Conservation (phyloP, 1,140 invertebrate genomes). For the Drepana arcuata region DNA sequence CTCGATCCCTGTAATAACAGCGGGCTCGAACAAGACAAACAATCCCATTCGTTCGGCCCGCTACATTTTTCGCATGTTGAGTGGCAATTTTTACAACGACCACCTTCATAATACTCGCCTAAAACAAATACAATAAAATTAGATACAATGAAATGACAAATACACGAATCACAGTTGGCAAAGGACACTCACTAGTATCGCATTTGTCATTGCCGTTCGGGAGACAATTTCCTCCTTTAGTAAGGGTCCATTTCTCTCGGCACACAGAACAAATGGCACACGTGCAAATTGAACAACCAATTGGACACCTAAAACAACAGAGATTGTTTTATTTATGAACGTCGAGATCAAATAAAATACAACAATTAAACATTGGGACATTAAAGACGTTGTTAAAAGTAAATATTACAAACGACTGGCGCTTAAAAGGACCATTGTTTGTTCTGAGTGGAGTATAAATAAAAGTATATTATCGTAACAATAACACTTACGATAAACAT, state of each 20-base stretch:
- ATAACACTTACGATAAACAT: constrained; percentile 72
- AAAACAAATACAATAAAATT: constrained; percentile 33
- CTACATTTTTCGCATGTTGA: constrained; percentile 82
- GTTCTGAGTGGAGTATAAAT: constrained; percentile 7
- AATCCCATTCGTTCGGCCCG: constrained; percentile 79
- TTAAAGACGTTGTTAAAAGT: constrained; percentile 4
- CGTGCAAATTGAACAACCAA: constrained; percentile 80
- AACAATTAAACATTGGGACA: constrained; percentile 8
- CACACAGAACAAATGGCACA: constrained; percentile 78
- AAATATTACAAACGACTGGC: constrained; percentile 5
- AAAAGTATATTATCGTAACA: constrained; percentile 15
- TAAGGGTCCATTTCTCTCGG: constrained; percentile 79
- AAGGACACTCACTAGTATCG: constrained; percentile 62
- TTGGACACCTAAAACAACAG: constrained; percentile 74
- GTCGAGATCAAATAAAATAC: constrained; percentile 6
- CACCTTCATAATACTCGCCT: constrained; percentile 81
- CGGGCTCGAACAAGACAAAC: constrained; percentile 79
- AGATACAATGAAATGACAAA: constrained; percentile 6
- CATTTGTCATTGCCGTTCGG: constrained; percentile 79
- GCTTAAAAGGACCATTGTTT: constrained; percentile 7
- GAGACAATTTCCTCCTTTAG: constrained; percentile 79
- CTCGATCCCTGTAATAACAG: constrained; percentile 76
- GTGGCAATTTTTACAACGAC: constrained; percentile 81
- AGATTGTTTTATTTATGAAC: constrained; percentile 11
- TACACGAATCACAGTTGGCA: constrained; percentile 26